A percentile compares a stretch with the other conserved stretches of the same genome.
These are phyloP conservation scores for Myotis findleyi DNA, from an alignment of 2,797 vertebrate genomes.

Conservation along the genomic window DNA sequence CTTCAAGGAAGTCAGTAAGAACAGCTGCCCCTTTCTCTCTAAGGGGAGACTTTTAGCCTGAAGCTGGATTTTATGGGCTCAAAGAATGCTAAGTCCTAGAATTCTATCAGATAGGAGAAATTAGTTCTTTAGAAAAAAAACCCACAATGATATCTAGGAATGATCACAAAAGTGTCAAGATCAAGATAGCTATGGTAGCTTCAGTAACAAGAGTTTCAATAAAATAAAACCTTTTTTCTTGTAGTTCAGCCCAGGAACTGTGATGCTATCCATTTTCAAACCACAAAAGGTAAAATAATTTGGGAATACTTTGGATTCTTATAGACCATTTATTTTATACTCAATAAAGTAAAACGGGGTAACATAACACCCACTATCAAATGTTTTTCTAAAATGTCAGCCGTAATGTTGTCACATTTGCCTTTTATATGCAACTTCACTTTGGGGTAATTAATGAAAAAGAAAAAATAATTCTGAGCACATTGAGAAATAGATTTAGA, in stretches of 20 bases:
- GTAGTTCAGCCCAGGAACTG: not conserved
- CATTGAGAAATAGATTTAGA: conserved; percentile 31
- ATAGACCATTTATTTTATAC: conserved; percentile 10
- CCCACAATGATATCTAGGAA: not conserved
- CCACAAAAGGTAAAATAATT: conserved; percentile 12
- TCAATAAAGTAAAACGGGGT: conserved; percentile 53
- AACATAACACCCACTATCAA: conserved; percentile 21
- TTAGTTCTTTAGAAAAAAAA: not conserved
- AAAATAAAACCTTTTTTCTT: conserved; percentile 34
- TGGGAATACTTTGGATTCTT: conserved; percentile 52
- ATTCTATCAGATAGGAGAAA: not conserved
- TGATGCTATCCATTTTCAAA: not conserved
- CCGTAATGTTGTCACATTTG: conserved; percentile 46
- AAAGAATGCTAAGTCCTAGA: not conserved
- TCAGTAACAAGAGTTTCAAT: not conserved
- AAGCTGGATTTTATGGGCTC: not conserved
- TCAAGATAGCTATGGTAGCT: not conserved
- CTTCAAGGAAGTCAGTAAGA: not conserved
- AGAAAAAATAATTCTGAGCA: conserved; percentile 56
- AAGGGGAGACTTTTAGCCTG: not conserved
- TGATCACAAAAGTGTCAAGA: not conserved
- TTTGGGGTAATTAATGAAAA: conserved; percentile 57
- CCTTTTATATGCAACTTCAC: conserved; percentile 26
- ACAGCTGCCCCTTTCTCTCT: not conserved
- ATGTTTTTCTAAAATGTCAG: conserved; percentile 48